Base-by-base conservation (phyloP, 2,113 vertebrate genomes). In the Oophaga pumilio region DNA sequence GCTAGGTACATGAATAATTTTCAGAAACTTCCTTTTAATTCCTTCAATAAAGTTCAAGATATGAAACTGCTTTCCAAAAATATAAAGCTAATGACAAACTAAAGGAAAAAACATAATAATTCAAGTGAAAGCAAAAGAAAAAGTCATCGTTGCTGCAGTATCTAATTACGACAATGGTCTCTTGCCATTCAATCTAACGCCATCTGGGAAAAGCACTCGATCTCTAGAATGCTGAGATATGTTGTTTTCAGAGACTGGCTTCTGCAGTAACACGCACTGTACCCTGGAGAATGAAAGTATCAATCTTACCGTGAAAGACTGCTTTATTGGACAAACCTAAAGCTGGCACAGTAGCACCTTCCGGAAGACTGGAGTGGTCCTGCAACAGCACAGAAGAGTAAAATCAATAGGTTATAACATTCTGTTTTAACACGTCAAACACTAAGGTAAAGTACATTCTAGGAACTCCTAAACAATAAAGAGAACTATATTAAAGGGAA, bases 291-390 rank as follows among this genome's bases (percentile, higher is more conserved):
- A 83, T 17, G 11, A 68, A 84, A 77, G 69, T 11, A 66, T 83
- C 60, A 91, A 66, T n/a, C 89, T 53, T 95, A 98, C 98, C 97
- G 92, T 96, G 96, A 96, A 97, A 99, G 86, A 99, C 91, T 89
- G 98, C 98, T 94, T 99, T 99, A 95, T 99, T 99, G 90, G 98
- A 99, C 88, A 99, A 95, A 26, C 98, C 98, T 89, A 99, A 93
- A 64, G 98, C 97, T 89, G 98, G 98, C 52, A 97, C 97, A 89
- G 97, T 96, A 91, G 98, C 98, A 91, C 98, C 97, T 93, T 99
- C 97, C 66, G 98, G 97, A 91, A 99, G 93, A 88, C 93, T 92
- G 85, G 89, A 82, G 0, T 90, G 91, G 80, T 96, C 91, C 96
- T 98, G 90, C 18, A 91, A 91, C 52, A 71, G 73, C 1, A 6